Evolutionary conservation across 2,888 invertebrate species (phyloP).

Genomic region (Branchellion lobata): DNA sequence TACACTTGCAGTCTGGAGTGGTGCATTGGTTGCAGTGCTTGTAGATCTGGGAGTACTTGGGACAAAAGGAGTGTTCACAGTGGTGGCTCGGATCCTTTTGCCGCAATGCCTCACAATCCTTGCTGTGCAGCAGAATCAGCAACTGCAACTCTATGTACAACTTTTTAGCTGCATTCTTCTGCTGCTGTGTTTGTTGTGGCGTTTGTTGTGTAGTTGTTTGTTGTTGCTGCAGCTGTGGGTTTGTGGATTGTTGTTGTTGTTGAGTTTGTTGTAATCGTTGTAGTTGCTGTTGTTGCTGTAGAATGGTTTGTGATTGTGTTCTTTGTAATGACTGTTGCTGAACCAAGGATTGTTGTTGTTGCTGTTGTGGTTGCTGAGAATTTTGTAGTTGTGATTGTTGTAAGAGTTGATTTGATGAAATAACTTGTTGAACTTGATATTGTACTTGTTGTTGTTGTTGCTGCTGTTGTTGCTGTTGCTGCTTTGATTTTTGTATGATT

Average conservation of each 20-base stretch:
- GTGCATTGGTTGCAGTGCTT: conserved; percentile 7
- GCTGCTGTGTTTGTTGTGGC: background rate
- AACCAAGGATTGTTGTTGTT: background rate
- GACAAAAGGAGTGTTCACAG: background rate
- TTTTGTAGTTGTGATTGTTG: background rate
- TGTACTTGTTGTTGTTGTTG: conserved; percentile 10
- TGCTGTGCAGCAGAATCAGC: conserved; percentile 13
- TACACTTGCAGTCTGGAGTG: no score
- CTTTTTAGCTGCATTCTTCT: background rate
- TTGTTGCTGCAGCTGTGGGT: background rate
- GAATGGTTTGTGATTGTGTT: background rate
- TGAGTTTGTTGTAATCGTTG: background rate
- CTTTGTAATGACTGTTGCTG: conserved; percentile 9
- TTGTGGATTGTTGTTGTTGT: background rate
- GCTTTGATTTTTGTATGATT: background rate
- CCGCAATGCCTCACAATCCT: background rate
- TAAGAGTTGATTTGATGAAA: background rate
- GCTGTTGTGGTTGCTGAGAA: conserved; percentile 3
- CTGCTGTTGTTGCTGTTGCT: conserved; percentile 19
- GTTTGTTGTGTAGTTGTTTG: background rate
- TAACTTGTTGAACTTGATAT: conserved; percentile 1
- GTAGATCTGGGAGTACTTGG: background rate
- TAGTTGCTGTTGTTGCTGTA: background rate
- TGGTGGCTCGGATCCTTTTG: background rate
- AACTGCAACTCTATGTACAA: background rate